These are phyloP conservation scores for Melipona bicolor DNA, from an alignment of 2,888 invertebrate genomes.

Conservation along the genomic window DNA sequence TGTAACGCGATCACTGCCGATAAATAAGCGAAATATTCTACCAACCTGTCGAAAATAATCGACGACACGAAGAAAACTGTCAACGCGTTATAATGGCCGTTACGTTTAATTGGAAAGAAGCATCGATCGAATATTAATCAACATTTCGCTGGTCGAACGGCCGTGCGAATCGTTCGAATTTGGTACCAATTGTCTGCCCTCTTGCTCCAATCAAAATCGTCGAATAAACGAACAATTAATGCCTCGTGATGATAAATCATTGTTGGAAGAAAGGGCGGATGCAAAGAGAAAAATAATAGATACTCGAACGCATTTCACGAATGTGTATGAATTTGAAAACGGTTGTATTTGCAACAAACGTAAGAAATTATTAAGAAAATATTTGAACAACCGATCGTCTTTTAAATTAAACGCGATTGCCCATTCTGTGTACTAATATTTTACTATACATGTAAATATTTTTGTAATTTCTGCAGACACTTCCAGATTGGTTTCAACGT, in stretches of 20 bases:
- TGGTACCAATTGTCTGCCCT: background rate
- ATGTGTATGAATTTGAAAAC: too few relatives aligned
- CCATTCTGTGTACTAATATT: too few relatives aligned
- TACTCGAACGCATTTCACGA: too few relatives aligned
- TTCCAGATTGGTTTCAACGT: too few relatives aligned
- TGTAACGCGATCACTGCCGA: slow-evolving; percentile 30
- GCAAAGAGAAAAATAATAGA: background rate
- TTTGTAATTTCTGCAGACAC: too few relatives aligned
- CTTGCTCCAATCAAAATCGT: slow-evolving; percentile 4
- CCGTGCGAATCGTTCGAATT: slow-evolving; percentile 3
- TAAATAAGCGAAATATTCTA: slow-evolving; percentile 23
- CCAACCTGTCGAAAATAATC: slow-evolving; percentile 16
- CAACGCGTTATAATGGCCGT: slow-evolving; percentile 28
- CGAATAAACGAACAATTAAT: slow-evolving; percentile 9
- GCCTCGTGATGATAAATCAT: background rate
- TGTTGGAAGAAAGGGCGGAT: background rate
- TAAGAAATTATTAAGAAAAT: too few relatives aligned
- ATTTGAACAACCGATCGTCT: too few relatives aligned
- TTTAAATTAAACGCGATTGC: too few relatives aligned
- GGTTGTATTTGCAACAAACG: too few relatives aligned
- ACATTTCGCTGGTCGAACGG: background rate
- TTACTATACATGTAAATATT: too few relatives aligned
- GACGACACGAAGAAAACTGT: slow-evolving; percentile 14
- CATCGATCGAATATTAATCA: slow-evolving; percentile 22
- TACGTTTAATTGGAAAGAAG: slow-evolving; percentile 33